Evolutionary conservation across 2,113 vertebrate species (phyloP).

Genomic region (Phalacrocorax brasilianus): DNA sequence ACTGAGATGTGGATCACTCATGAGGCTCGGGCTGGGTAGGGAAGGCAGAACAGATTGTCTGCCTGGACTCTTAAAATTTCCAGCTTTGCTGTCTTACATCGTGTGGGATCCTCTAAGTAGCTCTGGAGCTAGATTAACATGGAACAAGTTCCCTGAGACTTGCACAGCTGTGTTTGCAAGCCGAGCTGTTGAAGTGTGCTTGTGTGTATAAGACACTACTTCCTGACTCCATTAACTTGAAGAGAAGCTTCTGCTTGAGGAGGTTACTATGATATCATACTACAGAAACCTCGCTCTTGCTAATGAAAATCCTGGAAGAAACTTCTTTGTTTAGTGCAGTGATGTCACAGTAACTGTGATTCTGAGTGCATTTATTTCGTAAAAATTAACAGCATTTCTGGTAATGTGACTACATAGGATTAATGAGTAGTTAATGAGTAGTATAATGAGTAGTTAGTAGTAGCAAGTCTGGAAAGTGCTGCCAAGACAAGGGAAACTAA

Average conservation of each 20-base stretch:
- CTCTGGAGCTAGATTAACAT: not conserved
- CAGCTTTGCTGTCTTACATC: not conserved
- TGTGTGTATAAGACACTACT: not conserved
- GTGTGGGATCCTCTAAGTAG: not conserved
- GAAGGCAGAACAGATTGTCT: not conserved
- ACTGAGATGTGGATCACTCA: not conserved
- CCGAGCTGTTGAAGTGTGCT: not conserved
- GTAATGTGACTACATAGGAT: not conserved
- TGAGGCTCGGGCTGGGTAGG: not conserved
- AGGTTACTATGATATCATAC: not conserved
- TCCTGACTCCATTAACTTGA: not conserved
- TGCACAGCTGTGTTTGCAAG: not conserved
- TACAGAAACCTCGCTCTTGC: not conserved
- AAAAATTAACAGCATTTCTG: not conserved
- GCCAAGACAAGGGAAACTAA: not conserved
- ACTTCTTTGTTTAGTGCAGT: not conserved
- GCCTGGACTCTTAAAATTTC: not conserved
- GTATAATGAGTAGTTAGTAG: not conserved
- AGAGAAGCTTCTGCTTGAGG: not conserved
- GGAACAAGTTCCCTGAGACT: not conserved
- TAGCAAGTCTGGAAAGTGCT: not conserved
- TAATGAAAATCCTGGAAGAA: not conserved
- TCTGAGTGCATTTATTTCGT: not conserved
- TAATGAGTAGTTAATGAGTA: not conserved
- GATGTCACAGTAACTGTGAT: not conserved